Base-by-base conservation (phyloP, 2,888 invertebrate genomes). In the Trachelus stipa region DNA sequence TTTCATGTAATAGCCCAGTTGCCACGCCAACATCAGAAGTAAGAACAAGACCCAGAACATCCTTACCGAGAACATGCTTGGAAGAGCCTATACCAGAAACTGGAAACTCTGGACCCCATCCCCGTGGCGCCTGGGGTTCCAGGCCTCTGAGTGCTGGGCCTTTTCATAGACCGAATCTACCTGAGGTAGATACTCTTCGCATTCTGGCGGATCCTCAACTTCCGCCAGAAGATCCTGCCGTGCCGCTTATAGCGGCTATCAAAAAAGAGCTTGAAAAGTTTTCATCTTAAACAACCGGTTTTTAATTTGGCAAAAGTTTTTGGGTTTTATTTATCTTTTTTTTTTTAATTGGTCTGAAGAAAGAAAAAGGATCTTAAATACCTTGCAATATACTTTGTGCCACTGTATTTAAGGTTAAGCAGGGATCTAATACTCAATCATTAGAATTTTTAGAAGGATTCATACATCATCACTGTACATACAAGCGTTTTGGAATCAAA, bases 171-270 rank as follows among this genome's bases (percentile, higher is more conserved):
- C 93, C 93, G 3, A 91, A 91, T 81, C 88, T 93, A 23, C 93
- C 93, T 77, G 92, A 90, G 83, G 87, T 93, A 30, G 92, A 93
- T 83, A 92, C 92, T 0, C 92, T 92, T 33, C 92, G 95, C 33
- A 92, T 95, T 69, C 87, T 94, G 34, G 92, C 94, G 0, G 94
- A 94, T 81, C 93, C 94, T 9, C 92, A 92, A n/a, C 92, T 95
- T 81, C 90, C 92, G 3, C 92, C 93, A 0, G 93, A 93, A 75
- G 95, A 97, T 90, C 96, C 97, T 0, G 97, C 97, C 0, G 94
- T 96, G 23, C 97, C 97, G 0, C 93, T 97, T 35, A 97, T 97
- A 85, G 95, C 95, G 73, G 96, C 97, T 82, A 97, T 97, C 88
- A 97, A 96, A 91, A 95, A 94, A 81, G 97, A 97, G 85, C 86